Base-by-base conservation (phyloP, 1,140 invertebrate species). In the Drosophila ironensis region DNA sequence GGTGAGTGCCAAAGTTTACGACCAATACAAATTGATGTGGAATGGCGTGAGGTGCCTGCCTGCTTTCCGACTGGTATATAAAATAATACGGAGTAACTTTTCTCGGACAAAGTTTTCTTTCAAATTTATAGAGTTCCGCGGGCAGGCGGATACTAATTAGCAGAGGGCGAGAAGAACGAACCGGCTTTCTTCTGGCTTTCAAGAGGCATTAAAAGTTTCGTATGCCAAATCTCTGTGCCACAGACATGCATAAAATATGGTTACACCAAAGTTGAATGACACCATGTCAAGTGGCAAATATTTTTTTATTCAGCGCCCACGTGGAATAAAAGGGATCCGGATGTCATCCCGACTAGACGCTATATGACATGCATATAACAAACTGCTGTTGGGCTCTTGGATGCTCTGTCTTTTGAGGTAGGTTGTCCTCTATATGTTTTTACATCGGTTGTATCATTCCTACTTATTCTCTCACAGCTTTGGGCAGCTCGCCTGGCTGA, bases 1-100 rank as follows among this genome's bases (percentile, higher is more conserved):
- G 70, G 72, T 76, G 54, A 70, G 51, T 53, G 67, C 25, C 67
- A 68, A 70, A 57, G 17, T 77, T 84, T 77, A 77, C 68, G 50
- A 40, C 44, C 48, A 59, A 70, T 64, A 77, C 75, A 82, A 82
- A 61, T 54, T 40, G 24, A 57, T 33, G 54, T 14, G 16, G 38
- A 20, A 8, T 30, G 59, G 40, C 7, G 16, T 38, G 30, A 28
- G 56, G 20, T 40, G 24, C 20, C n/a, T 33, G 33, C 28, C 20
- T 9, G 9, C 37, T n/a, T n/a, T n/a, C n/a, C n/a, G n/a, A n/a
- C n/a, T n/a, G n/a, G n/a, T n/a, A n/a, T n/a, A n/a, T n/a, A n/a
- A n/a, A n/a, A 51, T 51, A 63, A 56, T 56, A 44, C 28, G 14
- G 41, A 68, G 25, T 33, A 68, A 68, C 41, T 68, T 63, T 63